phyloP scores from a whole-genome alignment of 2,113 vertebrate genomes.

The Crocuta crocuta region DNA sequence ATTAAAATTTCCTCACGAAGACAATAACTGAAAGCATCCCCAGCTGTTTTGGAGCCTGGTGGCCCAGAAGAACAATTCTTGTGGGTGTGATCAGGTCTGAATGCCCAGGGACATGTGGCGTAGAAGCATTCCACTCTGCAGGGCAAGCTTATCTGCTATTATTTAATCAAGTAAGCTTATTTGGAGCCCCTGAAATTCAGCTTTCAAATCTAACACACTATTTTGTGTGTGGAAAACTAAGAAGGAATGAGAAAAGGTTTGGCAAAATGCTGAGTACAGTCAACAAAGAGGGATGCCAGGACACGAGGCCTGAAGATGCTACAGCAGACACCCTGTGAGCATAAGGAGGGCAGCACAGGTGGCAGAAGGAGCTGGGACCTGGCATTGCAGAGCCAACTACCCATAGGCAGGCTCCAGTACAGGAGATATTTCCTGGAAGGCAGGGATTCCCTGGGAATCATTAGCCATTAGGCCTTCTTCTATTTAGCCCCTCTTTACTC shows the following conservation, averaged over 20 bases:
- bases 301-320: background rate
- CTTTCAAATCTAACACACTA: background rate
- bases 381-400: background rate
- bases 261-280: background rate
- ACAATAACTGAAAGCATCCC: conserved; percentile 36
- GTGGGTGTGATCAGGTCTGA: background rate
- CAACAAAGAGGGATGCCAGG: background rate
- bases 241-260: background rate
- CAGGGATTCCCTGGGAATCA: background rate
- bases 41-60: conserved; percentile 28
- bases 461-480: background rate
- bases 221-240: background rate
- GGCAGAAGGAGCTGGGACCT: background rate
- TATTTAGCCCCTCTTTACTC: background rate
- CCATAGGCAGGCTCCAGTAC: background rate
- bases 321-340: background rate
- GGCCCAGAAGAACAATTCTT: conserved; percentile 28
- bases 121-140: background rate
- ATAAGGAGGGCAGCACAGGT: background rate
- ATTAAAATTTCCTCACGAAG: conserved; percentile 32
- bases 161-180: conserved; percentile 9
- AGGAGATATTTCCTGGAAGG: background rate
- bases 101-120: background rate
- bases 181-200: background rate
- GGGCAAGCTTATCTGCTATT: background rate